These are phyloP conservation scores for Brachypteracias leptosomus DNA, from an alignment of 2,113 vertebrate genomes.

Conservation along the genomic window DNA sequence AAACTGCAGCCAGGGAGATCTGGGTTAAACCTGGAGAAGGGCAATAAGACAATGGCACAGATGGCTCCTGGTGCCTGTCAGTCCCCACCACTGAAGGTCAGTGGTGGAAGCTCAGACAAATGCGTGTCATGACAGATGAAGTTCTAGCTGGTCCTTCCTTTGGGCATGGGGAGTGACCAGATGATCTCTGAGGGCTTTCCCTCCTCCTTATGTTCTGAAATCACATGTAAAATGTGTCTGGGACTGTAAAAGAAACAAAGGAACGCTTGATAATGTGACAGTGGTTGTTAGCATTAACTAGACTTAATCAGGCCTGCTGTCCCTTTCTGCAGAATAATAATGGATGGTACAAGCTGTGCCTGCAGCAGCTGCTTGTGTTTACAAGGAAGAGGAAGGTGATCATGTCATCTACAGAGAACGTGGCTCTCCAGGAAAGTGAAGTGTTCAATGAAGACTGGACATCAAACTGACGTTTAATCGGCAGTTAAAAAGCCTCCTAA, in stretches of 20 bases:
- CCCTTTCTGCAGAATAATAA: neutral
- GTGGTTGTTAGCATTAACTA: neutral
- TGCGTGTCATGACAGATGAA: neutral
- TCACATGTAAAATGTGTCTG: neutral
- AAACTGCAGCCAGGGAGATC: neutral
- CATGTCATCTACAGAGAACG: neutral
- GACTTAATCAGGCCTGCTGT: slow-evolving; percentile 34
- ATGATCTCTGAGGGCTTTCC: neutral
- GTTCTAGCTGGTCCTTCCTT: neutral
- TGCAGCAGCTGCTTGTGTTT: neutral
- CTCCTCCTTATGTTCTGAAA: neutral
- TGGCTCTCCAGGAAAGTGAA: neutral
- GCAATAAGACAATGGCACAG: neutral
- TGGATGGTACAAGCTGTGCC: neutral
- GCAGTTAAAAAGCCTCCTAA: neutral
- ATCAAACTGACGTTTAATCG: neutral
- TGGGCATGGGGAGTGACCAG: neutral
- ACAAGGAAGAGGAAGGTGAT: neutral
- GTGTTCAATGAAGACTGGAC: neutral
- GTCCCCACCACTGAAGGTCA: neutral
- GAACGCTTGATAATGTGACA: neutral
- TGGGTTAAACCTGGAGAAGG: neutral
- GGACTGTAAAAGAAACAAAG: neutral
- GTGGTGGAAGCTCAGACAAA: neutral
- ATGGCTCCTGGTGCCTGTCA: neutral